Base-by-base conservation (phyloP, 2,797 vertebrate species). In the Sandelia bainsii region DNA sequence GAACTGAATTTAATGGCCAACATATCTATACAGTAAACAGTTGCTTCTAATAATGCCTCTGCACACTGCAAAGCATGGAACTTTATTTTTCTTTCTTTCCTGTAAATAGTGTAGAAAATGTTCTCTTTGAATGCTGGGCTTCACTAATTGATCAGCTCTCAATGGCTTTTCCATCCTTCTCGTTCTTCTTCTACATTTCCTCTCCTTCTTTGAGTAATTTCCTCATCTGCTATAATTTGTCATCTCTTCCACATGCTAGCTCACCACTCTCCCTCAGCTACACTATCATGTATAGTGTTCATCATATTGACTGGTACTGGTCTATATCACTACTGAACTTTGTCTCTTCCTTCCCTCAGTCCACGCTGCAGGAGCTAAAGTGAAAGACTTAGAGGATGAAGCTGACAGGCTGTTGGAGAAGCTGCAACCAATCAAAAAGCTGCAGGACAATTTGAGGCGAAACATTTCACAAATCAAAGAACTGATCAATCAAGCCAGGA, bases 401-500 rank as follows among this genome's bases (percentile, higher is more conserved):
- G 95, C 97, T 23, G 96, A 99, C 86, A 93, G 96, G 16, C 92
- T 99, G 62, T 58, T 97, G 88, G 96, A 99, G 89, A 99, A 98
- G 88, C 92, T 99, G 75, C 96, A 98, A 89, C 98, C 98, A 46
- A 97, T 99, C 89, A 97, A 95, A 88, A 95, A 95, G 87, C 95
- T 99, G 67, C 96, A 99, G 84, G 97, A 99, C 88, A 97, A 98
- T 77, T 86, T 99, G 81, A 96, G 95, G 79, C 97, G 95, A 75
- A 99, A 99, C 87, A 98, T 99, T 87, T 99, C 98, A 1, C 98
- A 99, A 89, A 99, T 99, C 83, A 98, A 99, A 82, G 98, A 99
- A 67, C 89, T 99, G 76, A 99, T 99, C 90, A 98, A 95, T 83
- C 98, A 99, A 93, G 98, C 98, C 73, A 95, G 98, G 85, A 99